Evolutionary conservation across 2,888 invertebrate species (phyloP).

Genomic region (Lapara coniferarum): DNA sequence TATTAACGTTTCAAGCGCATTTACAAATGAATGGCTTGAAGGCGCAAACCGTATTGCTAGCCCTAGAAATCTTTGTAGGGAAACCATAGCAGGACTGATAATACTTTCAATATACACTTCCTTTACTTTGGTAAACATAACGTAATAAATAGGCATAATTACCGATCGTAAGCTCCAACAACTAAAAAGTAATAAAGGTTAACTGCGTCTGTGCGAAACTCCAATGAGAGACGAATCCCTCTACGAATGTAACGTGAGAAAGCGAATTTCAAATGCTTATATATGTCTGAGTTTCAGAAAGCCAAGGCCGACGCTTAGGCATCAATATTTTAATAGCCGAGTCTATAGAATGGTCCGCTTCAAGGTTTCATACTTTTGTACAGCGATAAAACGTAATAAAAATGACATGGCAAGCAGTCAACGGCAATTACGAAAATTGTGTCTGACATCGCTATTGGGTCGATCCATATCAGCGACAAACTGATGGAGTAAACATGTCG

Average conservation of each 20-base stretch:
- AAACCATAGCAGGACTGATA: no score
- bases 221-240: not conserved
- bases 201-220: not conserved
- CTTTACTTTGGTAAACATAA: no score
- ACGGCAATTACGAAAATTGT: conserved; percentile 18
- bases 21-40: no score
- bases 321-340: conserved; percentile 42
- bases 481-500: conserved; percentile 2
- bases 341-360: conserved; percentile 31
- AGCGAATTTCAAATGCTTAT: conserved; percentile 29
- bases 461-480: conserved; percentile 2
- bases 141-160: no score
- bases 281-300: conserved; percentile 31
- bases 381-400: conserved; percentile 15
- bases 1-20: not conserved
- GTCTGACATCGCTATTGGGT: conserved; percentile 4
- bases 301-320: conserved; percentile 34
- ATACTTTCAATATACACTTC: no score
- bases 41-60: no score
- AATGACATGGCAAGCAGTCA: conserved; percentile 15
- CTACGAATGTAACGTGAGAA: conserved; percentile 16
- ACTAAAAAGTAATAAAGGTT: not conserved
- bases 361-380: conserved; percentile 21
- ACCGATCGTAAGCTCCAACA: not conserved
- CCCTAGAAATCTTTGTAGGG: no score